These are phyloP conservation scores for Nasua narica DNA, from an alignment of 2,797 vertebrate genomes.

Conservation along the genomic window DNA sequence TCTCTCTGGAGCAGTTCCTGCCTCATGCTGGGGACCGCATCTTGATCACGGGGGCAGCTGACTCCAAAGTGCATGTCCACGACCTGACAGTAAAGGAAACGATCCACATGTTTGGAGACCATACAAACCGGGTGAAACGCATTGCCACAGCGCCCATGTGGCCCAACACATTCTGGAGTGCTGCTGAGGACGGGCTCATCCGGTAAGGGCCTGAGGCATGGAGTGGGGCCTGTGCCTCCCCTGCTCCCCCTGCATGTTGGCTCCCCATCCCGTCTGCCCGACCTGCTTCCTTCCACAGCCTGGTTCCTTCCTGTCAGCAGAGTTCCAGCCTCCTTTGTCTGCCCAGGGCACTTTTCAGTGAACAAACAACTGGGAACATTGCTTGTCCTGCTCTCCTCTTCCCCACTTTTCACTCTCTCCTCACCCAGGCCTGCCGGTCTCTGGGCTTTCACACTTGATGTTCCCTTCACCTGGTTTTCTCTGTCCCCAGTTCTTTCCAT, in stretches of 20 bases:
- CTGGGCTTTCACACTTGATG: not conserved
- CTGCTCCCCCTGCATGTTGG: not conserved
- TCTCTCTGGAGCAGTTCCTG: constrained; percentile 88
- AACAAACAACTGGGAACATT: not conserved
- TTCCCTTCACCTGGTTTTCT: not conserved
- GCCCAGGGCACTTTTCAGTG: not conserved
- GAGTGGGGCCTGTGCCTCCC: not conserved
- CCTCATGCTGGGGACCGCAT: constrained; percentile 97
- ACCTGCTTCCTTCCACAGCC: not conserved
- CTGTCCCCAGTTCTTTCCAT: not conserved
- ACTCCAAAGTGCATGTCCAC: constrained; percentile 98
- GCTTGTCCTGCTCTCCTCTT: not conserved
- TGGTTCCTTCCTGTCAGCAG: not conserved
- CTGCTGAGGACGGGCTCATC: constrained; percentile 96
- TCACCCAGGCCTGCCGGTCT: not conserved
- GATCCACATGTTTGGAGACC: constrained; percentile 98
- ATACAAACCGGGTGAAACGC: constrained; percentile 97
- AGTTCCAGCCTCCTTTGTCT: not conserved
- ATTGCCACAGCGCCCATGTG: constrained; percentile 98
- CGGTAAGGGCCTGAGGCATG: constrained; percentile 82
- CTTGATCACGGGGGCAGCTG: constrained; percentile 95
- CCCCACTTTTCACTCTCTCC: not conserved
- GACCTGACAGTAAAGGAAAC: constrained; percentile 97
- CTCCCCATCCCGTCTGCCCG: not conserved
- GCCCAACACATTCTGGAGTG: constrained; percentile 99